Evolutionary conservation across 2,113 vertebrate genomes (phyloP), one percentile per base, ranked within the genome.

Genomic region (Syrrhaptes paradoxus): DNA sequence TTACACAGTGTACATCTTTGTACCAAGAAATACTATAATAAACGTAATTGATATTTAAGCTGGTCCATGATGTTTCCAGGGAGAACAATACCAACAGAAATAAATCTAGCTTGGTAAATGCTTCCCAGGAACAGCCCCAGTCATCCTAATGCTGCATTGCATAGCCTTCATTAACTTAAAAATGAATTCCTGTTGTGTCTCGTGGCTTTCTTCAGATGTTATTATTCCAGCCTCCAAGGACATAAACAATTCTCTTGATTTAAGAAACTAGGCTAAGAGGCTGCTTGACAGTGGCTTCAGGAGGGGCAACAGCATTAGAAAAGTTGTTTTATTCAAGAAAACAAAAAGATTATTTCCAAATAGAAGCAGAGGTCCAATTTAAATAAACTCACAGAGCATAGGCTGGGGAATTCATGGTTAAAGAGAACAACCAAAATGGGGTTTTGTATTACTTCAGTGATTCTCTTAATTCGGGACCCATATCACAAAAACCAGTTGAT

Each of bases 311-410:
- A 67, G 58, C 58, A 82, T 19, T 43, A 21, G 58, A 52, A 74
- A 90, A 72, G 28, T 93, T 83, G 41, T 93, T 96, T 97, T 94
- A 85, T 80, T 92, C 62, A 88, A 85, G 87, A 81, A 71, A 94
- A 93, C 31, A 93, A 95, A 86, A 91, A 67, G 84, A 55, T n/a
- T 52, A n/a, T 66, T 91, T 97, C 76, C 63, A 65, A 94, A 76
- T 22, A 86, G 75, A 66, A 89, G 41, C 68, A 96, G 77, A 87
- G 25, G 31, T 58, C 31, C 51, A 59, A 88, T 90, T 90, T 70
- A 74, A 91, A 78, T 93, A 67, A 94, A 70, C 49, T 88, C 63
- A 57, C 20, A 62, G 21, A 89, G 57, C 34, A 12, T 55, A 78
- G 89, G 29, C 29, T 52, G 34, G 41, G 31, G 59, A 85, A 83